A percentile compares a stretch with the other conserved stretches of the same genome.
Evolutionary conservation across 2,888 invertebrate species (phyloP).

Genomic region (Andrena dorsata): DNA sequence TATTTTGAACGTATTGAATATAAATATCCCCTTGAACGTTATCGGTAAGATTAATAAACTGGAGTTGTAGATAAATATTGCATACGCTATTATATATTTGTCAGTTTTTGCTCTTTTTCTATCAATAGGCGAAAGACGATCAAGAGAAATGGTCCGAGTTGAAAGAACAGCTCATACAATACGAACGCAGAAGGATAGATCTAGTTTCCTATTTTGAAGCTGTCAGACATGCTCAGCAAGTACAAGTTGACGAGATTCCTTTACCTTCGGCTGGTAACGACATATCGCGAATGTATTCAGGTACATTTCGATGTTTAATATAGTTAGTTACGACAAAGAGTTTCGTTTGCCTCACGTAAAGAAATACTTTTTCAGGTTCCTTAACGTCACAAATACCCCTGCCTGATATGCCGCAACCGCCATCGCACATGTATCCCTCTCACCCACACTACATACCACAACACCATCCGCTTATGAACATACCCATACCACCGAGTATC

Average conservation of each 20-base stretch:
- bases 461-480: conserved; percentile 85
- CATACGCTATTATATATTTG: not conserved
- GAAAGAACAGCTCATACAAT: conserved; percentile 95
- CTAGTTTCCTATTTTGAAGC: conserved; percentile 97
- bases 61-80: conserved; percentile 2
- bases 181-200: conserved; percentile 94
- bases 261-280: conserved; percentile 88
- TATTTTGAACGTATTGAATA: conserved; percentile 80
- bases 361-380: conserved; percentile 75
- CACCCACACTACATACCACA: conserved; percentile 82
- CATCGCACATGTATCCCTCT: conserved; percentile 80
- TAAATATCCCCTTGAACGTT: conserved; percentile 51
- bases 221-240: conserved; percentile 97
- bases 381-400: conserved; percentile 87
- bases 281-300: conserved; percentile 79
- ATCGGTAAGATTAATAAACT: conserved; percentile 57
- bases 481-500: conserved; percentile 89
- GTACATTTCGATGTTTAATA: conserved; percentile 50
- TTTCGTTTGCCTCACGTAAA: conserved; percentile 10
- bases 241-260: conserved; percentile 98
- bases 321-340: not conserved
- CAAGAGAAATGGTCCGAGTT: conserved; percentile 97
- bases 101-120: conserved; percentile 25
- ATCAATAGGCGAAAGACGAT: conserved; percentile 95
- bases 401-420: conserved; percentile 85